Percentiles rank a stretch among this genome's conserved stretches.
These are phyloP conservation scores for Protobothrops flavoviridis DNA, from an alignment of 2,113 vertebrate species.

Conservation along the genomic window DNA sequence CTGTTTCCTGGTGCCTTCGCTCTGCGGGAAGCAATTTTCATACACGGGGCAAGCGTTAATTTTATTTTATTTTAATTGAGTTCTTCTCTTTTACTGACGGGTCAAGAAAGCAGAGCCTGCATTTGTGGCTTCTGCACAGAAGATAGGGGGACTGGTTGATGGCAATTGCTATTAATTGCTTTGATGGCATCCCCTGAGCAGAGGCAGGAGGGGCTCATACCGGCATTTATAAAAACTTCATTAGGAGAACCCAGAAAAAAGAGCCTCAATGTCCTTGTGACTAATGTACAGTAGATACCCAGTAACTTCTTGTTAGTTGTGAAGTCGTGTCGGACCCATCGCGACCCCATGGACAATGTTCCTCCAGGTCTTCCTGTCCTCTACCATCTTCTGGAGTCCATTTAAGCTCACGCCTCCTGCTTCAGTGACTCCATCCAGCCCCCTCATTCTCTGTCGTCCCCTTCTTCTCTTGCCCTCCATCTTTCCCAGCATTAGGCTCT, in stretches of 20 bases:
- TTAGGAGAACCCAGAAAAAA: background rate
- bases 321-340: no score
- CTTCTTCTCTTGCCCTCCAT: no score
- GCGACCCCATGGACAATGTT: no score
- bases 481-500: no score
- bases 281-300: background rate
- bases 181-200: slow-evolving; percentile 27
- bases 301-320: no score
- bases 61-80: slow-evolving; percentile 27
- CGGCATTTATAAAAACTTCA: background rate
- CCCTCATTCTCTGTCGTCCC: no score
- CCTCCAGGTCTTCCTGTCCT: no score
- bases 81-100: slow-evolving; percentile 2
- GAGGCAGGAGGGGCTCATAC: no score
- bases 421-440: no score
- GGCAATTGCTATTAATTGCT: slow-evolving; percentile 47
- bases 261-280: background rate
- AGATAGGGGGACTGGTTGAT: slow-evolving; percentile 26
- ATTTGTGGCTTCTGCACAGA: background rate
- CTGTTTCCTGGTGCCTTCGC: slow-evolving; percentile 33
- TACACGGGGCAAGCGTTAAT: slow-evolving; percentile 37
- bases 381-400: no score
- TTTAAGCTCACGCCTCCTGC: no score
- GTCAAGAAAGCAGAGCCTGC: slow-evolving; percentile 15
- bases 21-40: slow-evolving; percentile 49